Conservation (phyloP, 1,140 invertebrate genomes). For the Araneus ventricosus region DNA sequence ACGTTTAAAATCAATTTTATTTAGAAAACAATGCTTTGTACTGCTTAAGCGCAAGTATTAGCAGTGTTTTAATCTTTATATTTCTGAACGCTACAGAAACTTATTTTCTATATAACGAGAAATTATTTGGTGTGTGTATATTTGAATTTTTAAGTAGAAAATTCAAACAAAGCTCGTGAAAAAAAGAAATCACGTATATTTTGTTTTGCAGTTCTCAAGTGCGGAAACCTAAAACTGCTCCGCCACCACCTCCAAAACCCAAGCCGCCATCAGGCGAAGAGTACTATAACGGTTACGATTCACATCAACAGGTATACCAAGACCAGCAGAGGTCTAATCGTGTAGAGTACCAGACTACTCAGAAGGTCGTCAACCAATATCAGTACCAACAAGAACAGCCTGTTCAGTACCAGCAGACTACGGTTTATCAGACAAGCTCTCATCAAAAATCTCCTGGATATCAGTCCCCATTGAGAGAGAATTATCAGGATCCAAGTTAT, state of each 20-base stretch:
- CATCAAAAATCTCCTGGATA: constrained; percentile 52
- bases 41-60: no score
- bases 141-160: not conserved
- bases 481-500: constrained; percentile 44
- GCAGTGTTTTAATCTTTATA: no score
- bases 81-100: no score
- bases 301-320: constrained; percentile 35
- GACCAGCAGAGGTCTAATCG: constrained; percentile 39
- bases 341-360: constrained; percentile 56
- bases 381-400: constrained; percentile 60
- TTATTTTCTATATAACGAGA: not conserved
- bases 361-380: constrained; percentile 55
- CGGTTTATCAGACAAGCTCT: not conserved
- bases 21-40: no score
- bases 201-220: constrained; percentile 26
- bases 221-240: constrained; percentile 45
- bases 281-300: constrained; percentile 59
- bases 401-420: constrained; percentile 29
- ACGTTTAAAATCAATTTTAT: no score
- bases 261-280: constrained; percentile 58
- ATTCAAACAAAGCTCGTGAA: not conserved
- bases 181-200: not conserved
- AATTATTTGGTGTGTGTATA: not conserved
- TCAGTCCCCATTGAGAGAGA: constrained; percentile 46
- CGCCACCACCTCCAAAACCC: constrained; percentile 58